phyloP scores from a whole-genome alignment of 1,140 invertebrate species.

The Drosophila grimshawi region DNA sequence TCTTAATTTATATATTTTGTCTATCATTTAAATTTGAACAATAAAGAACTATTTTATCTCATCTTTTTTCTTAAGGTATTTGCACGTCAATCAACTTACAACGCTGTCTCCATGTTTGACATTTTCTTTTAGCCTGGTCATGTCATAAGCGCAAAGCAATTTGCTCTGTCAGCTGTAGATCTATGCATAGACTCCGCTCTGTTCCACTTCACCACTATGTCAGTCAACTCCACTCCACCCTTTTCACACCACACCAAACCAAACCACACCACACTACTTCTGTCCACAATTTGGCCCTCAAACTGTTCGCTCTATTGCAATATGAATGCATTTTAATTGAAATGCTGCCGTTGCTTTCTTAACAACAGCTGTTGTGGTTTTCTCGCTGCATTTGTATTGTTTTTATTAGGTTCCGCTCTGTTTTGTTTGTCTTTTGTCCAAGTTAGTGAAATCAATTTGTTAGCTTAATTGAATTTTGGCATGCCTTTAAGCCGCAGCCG shows the following conservation, averaged over 20 bases:
- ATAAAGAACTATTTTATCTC: too few relatives aligned
- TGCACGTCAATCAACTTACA: neutral
- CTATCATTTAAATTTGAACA: neutral
- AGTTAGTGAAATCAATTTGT: slow-evolving; percentile 72
- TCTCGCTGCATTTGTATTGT: slow-evolving; percentile 15
- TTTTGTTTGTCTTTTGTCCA: slow-evolving; percentile 46
- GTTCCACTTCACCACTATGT: neutral
- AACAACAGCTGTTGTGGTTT: slow-evolving; percentile 59
- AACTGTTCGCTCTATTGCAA: slow-evolving; percentile 56
- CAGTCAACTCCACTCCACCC: too few relatives aligned
- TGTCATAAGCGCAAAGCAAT: slow-evolving; percentile 76
- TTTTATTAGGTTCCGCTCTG: slow-evolving; percentile 1
- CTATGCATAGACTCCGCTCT: neutral
- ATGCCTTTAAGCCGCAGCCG: slow-evolving; percentile 10
- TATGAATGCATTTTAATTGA: slow-evolving; percentile 77
- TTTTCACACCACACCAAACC: too few relatives aligned
- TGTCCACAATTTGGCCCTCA: slow-evolving; percentile 14
- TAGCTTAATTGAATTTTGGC: slow-evolving; percentile 66
- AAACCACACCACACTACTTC: neutral
- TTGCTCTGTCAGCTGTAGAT: slow-evolving; percentile 63
- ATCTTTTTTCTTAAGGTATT: neutral
- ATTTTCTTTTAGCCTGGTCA: slow-evolving; percentile 43
- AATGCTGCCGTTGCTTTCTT: slow-evolving; percentile 61
- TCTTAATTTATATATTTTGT: too few relatives aligned
- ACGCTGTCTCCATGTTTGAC: slow-evolving; percentile 42